Conservation (phyloP, 2,797 vertebrate species). For the Sorex maritimensis region DNA sequence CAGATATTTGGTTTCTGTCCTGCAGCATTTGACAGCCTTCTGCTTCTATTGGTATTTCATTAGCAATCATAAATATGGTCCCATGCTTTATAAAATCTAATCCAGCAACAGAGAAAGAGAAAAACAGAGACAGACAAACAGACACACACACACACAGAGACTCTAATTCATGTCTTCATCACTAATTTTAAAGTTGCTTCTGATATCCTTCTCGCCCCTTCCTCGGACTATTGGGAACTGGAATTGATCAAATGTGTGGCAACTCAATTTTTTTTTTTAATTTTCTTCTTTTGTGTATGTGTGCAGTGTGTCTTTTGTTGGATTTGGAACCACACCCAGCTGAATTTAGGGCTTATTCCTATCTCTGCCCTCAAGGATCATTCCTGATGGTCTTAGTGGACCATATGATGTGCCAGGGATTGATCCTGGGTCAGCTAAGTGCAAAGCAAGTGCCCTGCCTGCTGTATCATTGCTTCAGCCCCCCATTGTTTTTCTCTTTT, state of each 20-base stretch:
- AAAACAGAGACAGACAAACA: neutral
- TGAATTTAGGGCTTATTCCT: no score
- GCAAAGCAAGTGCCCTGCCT: no score
- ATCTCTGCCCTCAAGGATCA: no score
- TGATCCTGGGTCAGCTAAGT: no score
- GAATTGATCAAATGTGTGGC: neutral
- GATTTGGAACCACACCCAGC: no score
- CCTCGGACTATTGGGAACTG: neutral
- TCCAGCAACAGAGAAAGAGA: neutral
- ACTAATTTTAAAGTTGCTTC: neutral
- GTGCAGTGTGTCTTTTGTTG: no score
- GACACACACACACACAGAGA: neutral
- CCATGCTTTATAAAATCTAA: slow-evolving; percentile 2
- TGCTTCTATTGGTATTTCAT: slow-evolving; percentile 69
- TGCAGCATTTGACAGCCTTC: slow-evolving; percentile 11
- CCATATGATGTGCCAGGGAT: no score
- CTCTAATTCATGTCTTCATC: neutral
- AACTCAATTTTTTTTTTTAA: no score
- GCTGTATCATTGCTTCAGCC: no score
- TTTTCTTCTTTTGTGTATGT: no score
- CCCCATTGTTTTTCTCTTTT: neutral
- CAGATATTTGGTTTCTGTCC: slow-evolving; percentile 26
- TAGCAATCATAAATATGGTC: slow-evolving; percentile 38
- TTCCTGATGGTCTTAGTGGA: no score
- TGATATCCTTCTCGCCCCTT: neutral